A percentile compares a stretch with the other conserved stretches of the same genome.
These are phyloP conservation scores for Heterodera schachtii DNA, from an alignment of 1,140 invertebrate genomes.

Conservation along the genomic window DNA sequence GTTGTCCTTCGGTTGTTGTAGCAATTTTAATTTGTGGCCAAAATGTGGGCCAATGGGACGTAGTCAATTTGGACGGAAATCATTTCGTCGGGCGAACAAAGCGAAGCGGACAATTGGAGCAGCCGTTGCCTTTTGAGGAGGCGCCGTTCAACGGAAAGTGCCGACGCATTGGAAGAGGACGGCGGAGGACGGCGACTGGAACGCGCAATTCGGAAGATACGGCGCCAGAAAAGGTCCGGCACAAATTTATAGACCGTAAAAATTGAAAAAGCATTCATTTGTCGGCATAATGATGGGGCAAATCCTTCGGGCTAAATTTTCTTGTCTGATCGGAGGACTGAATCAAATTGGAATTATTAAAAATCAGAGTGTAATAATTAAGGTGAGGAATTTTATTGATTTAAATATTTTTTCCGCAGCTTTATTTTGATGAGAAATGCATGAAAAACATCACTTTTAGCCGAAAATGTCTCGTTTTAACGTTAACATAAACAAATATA, in stretches of 20 bases:
- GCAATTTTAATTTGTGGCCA: conserved; percentile 5
- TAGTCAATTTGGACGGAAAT: conserved; percentile 37
- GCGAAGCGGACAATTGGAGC: conserved; percentile 25
- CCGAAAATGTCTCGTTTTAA: too few relatives aligned
- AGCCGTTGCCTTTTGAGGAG: conserved; percentile 11
- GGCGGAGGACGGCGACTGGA: not conserved
- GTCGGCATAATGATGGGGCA: not conserved
- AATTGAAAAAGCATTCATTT: not conserved
- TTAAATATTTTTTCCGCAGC: too few relatives aligned
- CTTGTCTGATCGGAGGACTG: too few relatives aligned
- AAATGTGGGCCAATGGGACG: conserved; percentile 28
- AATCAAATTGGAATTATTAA: too few relatives aligned
- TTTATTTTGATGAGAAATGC: too few relatives aligned
- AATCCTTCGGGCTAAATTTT: not conserved
- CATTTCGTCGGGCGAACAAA: conserved; percentile 32
- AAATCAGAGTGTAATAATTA: too few relatives aligned
- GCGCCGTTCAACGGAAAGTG: conserved; percentile 5
- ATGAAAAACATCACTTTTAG: too few relatives aligned
- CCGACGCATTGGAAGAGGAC: not conserved
- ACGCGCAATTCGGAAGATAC: conserved; percentile 19
- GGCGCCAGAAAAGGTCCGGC: conserved; percentile 34
- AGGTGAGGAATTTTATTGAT: too few relatives aligned
- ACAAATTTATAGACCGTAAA: conserved; percentile 41
- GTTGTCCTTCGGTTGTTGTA: not conserved
- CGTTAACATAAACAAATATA: too few relatives aligned